Evolutionary conservation across 2,797 vertebrate species (phyloP).

Genomic region (Phalloptychus januarius): DNA sequence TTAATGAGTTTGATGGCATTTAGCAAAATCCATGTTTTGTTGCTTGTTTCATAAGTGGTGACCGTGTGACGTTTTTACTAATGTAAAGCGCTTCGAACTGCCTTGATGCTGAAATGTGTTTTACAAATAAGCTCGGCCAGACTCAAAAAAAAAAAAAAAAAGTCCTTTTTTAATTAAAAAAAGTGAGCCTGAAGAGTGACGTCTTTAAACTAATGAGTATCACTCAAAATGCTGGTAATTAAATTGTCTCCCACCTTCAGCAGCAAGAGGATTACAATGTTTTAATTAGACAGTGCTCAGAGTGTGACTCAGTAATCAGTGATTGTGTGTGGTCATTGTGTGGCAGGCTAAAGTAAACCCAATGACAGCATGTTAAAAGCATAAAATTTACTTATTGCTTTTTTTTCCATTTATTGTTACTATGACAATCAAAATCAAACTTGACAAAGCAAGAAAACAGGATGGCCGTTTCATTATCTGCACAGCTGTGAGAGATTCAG

Average conservation of each 20-base stretch:
- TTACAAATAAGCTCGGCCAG: no score
- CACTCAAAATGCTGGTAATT: not conserved
- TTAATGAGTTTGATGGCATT: no score
- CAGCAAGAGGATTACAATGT: not conserved
- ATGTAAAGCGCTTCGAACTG: no score
- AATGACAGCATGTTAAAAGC: not conserved
- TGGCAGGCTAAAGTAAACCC: not conserved
- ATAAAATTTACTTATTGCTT: not conserved
- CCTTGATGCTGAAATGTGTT: no score
- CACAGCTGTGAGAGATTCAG: not conserved
- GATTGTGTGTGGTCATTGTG: not conserved
- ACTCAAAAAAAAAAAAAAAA: no score
- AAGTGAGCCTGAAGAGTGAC: not conserved
- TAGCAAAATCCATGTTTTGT: no score
- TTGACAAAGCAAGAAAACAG: not conserved
- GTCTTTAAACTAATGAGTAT: not conserved
- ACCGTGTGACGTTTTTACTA: no score
- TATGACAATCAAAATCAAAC: not conserved
- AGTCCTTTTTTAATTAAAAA: no score
- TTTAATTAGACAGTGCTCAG: not conserved
- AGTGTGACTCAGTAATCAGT: not conserved
- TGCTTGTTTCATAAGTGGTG: no score
- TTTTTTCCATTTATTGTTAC: not conserved
- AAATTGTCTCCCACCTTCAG: not conserved
- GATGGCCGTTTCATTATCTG: not conserved